phyloP scores from a whole-genome alignment of 2,113 vertebrate species.

The Scomber colias region DNA sequence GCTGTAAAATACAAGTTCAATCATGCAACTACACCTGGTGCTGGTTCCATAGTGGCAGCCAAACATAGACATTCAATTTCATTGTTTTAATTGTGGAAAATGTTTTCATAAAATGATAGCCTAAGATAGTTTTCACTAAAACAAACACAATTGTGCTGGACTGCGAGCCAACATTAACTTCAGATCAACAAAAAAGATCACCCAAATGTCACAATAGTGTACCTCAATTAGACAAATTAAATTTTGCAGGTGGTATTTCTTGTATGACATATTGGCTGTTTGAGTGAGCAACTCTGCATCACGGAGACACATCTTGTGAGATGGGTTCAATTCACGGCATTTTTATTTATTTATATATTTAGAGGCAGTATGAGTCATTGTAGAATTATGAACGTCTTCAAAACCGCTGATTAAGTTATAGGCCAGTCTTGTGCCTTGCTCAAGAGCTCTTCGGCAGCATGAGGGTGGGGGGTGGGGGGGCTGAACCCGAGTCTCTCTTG shows the following conservation, averaged over 20 bases:
- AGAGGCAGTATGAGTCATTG: background rate
- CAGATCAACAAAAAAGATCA: background rate
- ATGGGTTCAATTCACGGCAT: background rate
- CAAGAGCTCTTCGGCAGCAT: conserved; percentile 41
- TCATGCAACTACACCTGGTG: no score
- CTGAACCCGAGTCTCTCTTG: background rate
- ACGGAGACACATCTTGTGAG: background rate
- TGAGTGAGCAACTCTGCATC: conserved; percentile 10
- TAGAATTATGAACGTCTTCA: background rate
- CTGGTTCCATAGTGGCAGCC: background rate
- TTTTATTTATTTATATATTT: background rate
- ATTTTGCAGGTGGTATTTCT: background rate
- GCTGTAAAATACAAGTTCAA: background rate
- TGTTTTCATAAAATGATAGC: no score
- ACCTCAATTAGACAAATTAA: background rate
- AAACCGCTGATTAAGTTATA: background rate
- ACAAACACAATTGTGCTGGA: conserved; percentile 6
- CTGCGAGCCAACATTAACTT: background rate
- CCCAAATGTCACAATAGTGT: background rate
- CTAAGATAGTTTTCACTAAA: background rate
- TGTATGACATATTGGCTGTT: conserved; percentile 6
- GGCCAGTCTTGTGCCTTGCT: conserved; percentile 17
- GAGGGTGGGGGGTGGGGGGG: background rate
- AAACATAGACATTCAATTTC: background rate
- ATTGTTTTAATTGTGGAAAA: background rate